Conservation (phyloP, 2,888 invertebrate species). For the Drosophila mayaguana region DNA sequence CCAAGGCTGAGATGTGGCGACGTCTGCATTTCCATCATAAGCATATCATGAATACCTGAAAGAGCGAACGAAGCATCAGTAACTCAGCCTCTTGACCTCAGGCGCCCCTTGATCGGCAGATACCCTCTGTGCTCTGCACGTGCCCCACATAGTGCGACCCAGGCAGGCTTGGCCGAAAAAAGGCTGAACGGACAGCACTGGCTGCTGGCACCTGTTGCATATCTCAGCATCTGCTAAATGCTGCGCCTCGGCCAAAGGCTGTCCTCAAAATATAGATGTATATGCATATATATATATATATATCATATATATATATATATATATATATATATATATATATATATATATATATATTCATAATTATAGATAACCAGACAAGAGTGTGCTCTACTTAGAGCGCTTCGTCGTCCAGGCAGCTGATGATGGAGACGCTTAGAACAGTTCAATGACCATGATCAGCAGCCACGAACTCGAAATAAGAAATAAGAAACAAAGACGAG, state of each 20-base stretch:
- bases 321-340: not conserved
- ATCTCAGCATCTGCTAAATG: conserved; percentile 19
- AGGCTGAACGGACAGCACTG: not conserved
- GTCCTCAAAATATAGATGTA: not conserved
- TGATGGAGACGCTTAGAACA: conserved; percentile 6
- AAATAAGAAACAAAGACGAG: not conserved
- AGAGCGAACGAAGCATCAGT: conserved; percentile 29
- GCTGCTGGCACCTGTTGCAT: not conserved
- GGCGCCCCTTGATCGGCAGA: not conserved
- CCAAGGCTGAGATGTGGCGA: conserved; percentile 82
- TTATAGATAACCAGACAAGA: conserved; percentile 45
- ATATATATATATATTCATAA: conserved; percentile 30
- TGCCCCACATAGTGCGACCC: too few relatives aligned
- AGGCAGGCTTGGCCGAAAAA: not conserved
- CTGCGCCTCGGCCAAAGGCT: not conserved
- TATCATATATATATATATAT: not conserved
- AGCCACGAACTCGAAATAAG: not conserved
- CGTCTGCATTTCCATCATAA: conserved; percentile 84
- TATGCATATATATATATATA: not conserved
- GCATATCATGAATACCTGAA: conserved; percentile 75
- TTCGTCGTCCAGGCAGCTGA: not conserved
- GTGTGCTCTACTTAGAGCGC: conserved; percentile 21
- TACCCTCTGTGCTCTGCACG: too few relatives aligned
- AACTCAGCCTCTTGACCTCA: not conserved
- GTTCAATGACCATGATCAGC: conserved; percentile 2